These are phyloP conservation scores for Yasuhikotakia modesta DNA, from an alignment of 2,797 vertebrate species.

Conservation along the genomic window DNA sequence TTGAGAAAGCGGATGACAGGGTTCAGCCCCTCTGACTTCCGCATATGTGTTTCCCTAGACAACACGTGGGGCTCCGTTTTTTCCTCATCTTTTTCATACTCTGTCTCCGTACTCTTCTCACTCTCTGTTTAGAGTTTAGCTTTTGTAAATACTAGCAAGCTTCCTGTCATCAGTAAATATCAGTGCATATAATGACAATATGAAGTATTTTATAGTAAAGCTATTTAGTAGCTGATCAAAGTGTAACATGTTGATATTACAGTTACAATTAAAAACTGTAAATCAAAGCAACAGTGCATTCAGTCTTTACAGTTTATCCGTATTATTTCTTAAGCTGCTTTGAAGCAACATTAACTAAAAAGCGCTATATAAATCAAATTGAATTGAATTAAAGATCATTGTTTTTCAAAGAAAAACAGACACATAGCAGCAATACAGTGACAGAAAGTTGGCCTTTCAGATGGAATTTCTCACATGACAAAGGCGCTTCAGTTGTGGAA, in stretches of 20 bases:
- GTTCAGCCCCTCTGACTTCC: slow-evolving; percentile 31
- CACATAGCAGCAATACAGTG: slow-evolving; percentile 24
- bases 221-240: slow-evolving; percentile 6
- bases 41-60: slow-evolving; percentile 18
- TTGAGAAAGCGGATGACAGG: slow-evolving; percentile 39
- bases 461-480: slow-evolving; percentile 24
- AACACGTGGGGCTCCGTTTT: slow-evolving; percentile 19
- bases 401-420: slow-evolving; percentile 22
- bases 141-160: slow-evolving; percentile 9
- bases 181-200: background rate
- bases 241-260: background rate
- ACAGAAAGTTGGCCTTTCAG: slow-evolving; percentile 41
- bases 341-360: no score
- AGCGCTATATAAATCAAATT: no score
- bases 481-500: slow-evolving; percentile 39
- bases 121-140: background rate
- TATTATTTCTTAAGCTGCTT: no score
- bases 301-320: background rate
- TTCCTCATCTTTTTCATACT: background rate
- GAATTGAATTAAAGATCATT: background rate
- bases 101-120: slow-evolving; percentile 4
- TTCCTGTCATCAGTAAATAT: background rate
- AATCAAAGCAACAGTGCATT: background rate
- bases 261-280: background rate
- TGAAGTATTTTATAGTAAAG: background rate